Conservation (phyloP, 2,797 vertebrate species). For the Vultur gryphus region DNA sequence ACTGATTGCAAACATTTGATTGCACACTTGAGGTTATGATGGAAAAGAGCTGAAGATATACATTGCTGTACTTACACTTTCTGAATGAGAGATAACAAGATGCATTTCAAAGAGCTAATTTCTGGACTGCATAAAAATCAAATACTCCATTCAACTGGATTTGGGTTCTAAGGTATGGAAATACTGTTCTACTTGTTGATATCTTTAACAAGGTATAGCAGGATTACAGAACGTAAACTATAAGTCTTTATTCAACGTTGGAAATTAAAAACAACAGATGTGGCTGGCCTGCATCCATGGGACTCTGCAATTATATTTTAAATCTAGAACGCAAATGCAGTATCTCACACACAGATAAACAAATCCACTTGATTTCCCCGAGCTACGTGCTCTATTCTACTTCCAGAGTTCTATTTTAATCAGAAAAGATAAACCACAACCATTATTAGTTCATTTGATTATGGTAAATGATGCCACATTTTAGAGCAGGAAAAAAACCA, state of each 20-base stretch:
- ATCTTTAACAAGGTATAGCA: not conserved
- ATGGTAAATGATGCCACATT: not conserved
- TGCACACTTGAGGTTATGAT: accelerated
- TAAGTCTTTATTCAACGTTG: not conserved
- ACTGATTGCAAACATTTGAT: not conserved
- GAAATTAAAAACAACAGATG: not conserved
- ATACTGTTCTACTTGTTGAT: not conserved
- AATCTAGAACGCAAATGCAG: not conserved
- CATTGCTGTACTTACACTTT: not conserved
- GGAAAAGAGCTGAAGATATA: not conserved
- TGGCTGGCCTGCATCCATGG: not conserved
- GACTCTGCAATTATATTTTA: not conserved
- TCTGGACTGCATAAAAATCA: not conserved
- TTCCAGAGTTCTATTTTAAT: not conserved
- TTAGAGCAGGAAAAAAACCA: not conserved
- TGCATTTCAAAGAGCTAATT: not conserved
- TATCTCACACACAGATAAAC: not conserved
- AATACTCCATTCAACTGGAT: not conserved
- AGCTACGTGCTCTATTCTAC: not conserved
- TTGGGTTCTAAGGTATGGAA: not conserved
- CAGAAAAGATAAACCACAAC: not conserved
- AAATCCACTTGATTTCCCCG: conserved; percentile 15
- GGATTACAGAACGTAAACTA: not conserved
- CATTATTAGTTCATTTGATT: not conserved
- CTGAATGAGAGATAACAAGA: not conserved